A percentile compares a stretch with the other conserved stretches of the same genome.
Evolutionary conservation across 2,797 vertebrate genomes (phyloP).

Genomic region (Rhinella marina): DNA sequence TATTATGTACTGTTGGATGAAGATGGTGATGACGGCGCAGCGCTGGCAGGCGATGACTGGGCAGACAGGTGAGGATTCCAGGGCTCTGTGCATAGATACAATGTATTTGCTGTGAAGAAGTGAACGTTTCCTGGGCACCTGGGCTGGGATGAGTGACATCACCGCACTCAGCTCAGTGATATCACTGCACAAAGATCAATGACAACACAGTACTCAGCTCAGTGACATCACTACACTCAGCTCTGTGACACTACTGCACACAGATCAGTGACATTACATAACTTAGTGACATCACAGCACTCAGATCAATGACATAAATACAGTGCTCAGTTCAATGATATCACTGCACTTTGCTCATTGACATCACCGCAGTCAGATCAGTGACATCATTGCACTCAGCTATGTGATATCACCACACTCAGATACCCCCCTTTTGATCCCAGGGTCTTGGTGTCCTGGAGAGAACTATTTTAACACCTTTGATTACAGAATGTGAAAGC

Average conservation of each 20-base stretch:
- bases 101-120: background rate
- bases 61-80: background rate
- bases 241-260: background rate
- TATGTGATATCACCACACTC: too few relatives aligned
- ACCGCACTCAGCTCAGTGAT: background rate
- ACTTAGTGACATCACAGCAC: background rate
- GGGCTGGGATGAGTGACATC: background rate
- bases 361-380: background rate
- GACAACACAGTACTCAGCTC: background rate
- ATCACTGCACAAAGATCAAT: too few relatives aligned
- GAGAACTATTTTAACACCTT: too few relatives aligned
- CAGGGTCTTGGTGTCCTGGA: too few relatives aligned
- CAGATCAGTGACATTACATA: background rate
- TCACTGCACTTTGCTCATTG: background rate
- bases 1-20: slow-evolving; percentile 17
- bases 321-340: too few relatives aligned
- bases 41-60: background rate
- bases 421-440: too few relatives aligned
- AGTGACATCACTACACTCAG: background rate
- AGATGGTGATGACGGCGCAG: fast-evolving
- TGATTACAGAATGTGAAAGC: too few relatives aligned
- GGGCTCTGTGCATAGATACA: background rate
- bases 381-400: too few relatives aligned
- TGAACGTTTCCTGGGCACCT: background rate
- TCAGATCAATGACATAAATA: background rate